These are phyloP conservation scores for Clepsis dumicolana DNA, from an alignment of 2,888 invertebrate species.

Conservation along the genomic window DNA sequence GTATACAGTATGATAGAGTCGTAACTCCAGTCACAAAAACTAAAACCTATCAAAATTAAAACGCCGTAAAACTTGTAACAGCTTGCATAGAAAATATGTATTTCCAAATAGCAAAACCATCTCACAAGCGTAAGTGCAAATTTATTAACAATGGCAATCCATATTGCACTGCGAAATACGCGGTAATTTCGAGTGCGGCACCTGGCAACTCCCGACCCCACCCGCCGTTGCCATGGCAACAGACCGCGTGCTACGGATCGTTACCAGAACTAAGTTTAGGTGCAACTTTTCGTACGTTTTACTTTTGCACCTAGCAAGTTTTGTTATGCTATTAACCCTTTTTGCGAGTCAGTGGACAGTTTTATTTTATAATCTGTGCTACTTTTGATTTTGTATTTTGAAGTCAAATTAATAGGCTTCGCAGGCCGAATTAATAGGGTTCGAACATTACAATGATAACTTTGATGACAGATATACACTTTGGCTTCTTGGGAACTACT, in stretches of 20 bases:
- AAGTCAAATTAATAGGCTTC: not conserved
- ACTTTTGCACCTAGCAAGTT: constrained; percentile 27
- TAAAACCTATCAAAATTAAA: too few species aligned
- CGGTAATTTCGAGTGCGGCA: not conserved
- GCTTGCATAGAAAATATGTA: too few species aligned
- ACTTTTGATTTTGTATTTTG: not conserved
- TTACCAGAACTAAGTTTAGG: constrained; percentile 40
- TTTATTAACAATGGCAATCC: not conserved
- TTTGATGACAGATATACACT: too few species aligned
- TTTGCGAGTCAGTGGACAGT: constrained; percentile 22
- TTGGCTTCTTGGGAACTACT: too few species aligned
- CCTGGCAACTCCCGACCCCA: constrained; percentile 44
- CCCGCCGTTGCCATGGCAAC: constrained; percentile 65
- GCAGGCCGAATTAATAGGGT: too few species aligned
- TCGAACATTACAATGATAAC: too few species aligned
- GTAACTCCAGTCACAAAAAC: too few species aligned
- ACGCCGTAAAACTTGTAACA: too few species aligned
- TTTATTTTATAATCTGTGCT: not conserved
- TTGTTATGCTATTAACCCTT: constrained; percentile 5
- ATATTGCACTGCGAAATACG: not conserved
- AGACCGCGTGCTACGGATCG: constrained; percentile 49
- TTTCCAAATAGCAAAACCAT: not conserved
- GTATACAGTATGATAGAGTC: too few species aligned
- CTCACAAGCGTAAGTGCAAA: not conserved
- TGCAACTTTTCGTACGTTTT: constrained; percentile 33